Evolutionary conservation across 1,140 invertebrate species (phyloP).

Genomic region (Lerema accius): DNA sequence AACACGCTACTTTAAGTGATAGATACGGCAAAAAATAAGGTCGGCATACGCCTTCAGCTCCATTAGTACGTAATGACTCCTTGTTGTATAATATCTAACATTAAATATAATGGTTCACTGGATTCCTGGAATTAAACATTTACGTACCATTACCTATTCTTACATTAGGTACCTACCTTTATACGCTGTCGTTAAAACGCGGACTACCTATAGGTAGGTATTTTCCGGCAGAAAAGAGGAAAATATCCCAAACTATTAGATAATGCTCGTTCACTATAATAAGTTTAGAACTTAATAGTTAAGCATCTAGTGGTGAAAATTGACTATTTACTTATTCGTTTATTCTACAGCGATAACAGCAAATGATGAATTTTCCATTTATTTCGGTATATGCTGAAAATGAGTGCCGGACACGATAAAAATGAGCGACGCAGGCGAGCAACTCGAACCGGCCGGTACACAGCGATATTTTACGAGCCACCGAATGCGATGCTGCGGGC

Average conservation of each 20-base stretch:
- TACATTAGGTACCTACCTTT: too few relatives aligned
- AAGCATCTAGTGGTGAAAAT: too few relatives aligned
- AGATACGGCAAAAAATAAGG: constrained; percentile 2
- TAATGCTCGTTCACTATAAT: too few relatives aligned
- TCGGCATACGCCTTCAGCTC: neutral
- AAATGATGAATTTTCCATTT: neutral
- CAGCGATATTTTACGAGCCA: constrained; percentile 21
- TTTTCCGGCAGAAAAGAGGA: too few relatives aligned
- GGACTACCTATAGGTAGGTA: too few relatives aligned
- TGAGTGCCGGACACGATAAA: constrained; percentile 9
- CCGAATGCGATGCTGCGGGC: constrained; percentile 13
- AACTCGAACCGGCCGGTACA: neutral
- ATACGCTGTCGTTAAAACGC: too few relatives aligned
- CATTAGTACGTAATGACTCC: constrained; percentile 4
- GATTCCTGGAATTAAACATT: neutral
- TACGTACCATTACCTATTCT: neutral
- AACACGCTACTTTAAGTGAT: constrained; percentile 12
- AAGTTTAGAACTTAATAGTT: too few relatives aligned
- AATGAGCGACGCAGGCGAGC: constrained; percentile 2
- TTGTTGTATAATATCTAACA: neutral
- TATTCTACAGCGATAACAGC: neutral
- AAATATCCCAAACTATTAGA: too few relatives aligned
- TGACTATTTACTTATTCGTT: too few relatives aligned
- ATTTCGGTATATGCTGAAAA: constrained; percentile 2
- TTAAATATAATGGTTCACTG: constrained; percentile 1